Evolutionary conservation across 2,888 invertebrate genomes (phyloP).

Genomic region (Yponomeuta malinellus): DNA sequence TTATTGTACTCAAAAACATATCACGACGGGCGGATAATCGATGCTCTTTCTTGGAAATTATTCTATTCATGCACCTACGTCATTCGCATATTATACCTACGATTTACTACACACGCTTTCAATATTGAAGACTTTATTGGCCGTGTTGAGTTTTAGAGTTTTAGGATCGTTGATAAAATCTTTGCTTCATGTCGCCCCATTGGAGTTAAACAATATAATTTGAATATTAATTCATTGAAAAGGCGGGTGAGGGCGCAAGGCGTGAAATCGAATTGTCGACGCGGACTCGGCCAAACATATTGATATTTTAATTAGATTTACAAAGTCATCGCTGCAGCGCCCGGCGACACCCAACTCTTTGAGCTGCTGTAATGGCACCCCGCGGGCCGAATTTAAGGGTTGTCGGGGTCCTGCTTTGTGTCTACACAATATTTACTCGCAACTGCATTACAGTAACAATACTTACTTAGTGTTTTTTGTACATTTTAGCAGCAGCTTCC

Average conservation of each 20-base stretch:
- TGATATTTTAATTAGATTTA: constrained; percentile 77
- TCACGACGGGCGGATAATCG: constrained; percentile 47
- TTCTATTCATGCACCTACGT: constrained; percentile 17
- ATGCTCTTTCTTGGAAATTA: constrained; percentile 42
- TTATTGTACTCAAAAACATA: constrained; percentile 49
- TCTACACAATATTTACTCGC: constrained; percentile 73
- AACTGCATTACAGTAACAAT: constrained; percentile 74
- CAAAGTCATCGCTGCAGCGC: constrained; percentile 59
- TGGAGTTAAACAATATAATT: constrained; percentile 14
- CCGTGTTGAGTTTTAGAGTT: background rate
- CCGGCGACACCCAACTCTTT: constrained; percentile 71
- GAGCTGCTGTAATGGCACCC: constrained; percentile 72
- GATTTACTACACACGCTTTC: background rate
- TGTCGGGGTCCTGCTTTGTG: constrained; percentile 64
- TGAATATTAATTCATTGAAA: constrained; percentile 19
- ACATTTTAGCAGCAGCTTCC: constrained; percentile 71
- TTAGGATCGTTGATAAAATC: background rate
- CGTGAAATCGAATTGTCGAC: constrained; percentile 73
- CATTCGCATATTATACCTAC: constrained; percentile 8
- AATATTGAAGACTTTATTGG: background rate
- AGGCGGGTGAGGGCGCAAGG: constrained; percentile 41
- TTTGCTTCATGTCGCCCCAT: background rate
- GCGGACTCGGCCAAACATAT: constrained; percentile 67
- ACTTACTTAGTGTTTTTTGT: constrained; percentile 64
- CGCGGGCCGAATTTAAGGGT: constrained; percentile 69